These are phyloP conservation scores for Clavelina lepadiformis DNA, from an alignment of 23 tunicate species.

Conservation along the genomic window DNA sequence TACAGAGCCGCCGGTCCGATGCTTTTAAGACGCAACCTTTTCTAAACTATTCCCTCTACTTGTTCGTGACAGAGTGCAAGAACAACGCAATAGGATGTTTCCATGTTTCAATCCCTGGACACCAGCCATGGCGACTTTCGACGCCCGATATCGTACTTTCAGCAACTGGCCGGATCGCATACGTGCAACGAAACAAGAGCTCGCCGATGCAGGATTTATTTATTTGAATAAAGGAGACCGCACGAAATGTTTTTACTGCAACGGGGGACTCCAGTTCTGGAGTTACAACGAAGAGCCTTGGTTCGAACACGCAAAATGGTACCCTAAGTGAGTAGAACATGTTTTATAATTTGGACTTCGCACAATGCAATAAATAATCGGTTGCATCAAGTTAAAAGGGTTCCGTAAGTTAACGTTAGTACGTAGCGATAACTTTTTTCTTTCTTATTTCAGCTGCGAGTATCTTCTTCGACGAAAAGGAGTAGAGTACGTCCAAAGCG, in stretches of 20 bases:
- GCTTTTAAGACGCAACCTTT: too few relatives aligned
- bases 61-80: neutral
- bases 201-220: conserved; percentile 24
- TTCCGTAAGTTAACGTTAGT: too few relatives aligned
- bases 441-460: conserved; percentile 29
- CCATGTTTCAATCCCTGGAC: conserved; percentile 13
- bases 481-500: conserved; percentile 10
- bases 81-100: neutral
- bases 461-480: conserved; percentile 24
- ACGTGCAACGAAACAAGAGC: conserved; percentile 10
- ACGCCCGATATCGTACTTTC: conserved; percentile 2
- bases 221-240: conserved; percentile 1
- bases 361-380: too few relatives aligned
- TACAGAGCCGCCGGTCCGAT: too few relatives aligned
- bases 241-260: conserved; percentile 25
- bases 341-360: too few relatives aligned
- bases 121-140: conserved; percentile 13
- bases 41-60: too few relatives aligned
- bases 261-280: conserved; percentile 27
- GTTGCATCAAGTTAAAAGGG: too few relatives aligned
- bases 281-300: conserved; percentile 20
- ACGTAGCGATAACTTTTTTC: too few relatives aligned
- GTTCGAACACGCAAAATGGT: conserved; percentile 33
- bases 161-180: conserved; percentile 35
- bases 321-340: conserved; percentile 15